Conservation (phyloP, 2,113 vertebrate genomes). For the Cyprinus carpio region DNA sequence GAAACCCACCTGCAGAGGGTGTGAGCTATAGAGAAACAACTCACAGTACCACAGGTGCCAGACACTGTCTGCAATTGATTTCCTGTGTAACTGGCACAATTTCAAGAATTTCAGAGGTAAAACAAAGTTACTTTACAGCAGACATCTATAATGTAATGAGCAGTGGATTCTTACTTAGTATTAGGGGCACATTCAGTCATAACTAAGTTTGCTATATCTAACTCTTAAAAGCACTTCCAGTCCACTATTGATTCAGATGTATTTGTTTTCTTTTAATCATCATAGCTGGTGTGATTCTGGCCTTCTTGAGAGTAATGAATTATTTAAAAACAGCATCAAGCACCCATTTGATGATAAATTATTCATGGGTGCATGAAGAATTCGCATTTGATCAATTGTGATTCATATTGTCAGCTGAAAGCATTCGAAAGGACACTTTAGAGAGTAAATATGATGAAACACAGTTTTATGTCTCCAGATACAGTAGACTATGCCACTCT, state of each 20-base stretch:
- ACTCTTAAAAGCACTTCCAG: conserved; percentile 23
- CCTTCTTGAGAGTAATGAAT: conserved; percentile 57
- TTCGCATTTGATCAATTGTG: conserved; percentile 60
- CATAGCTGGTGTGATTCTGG: conserved; percentile 49
- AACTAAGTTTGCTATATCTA: not conserved
- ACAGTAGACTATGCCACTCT: not conserved
- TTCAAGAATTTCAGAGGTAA: conserved; percentile 17
- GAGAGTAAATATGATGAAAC: conserved; percentile 53
- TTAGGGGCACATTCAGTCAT: not conserved
- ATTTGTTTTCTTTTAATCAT: conserved; percentile 59
- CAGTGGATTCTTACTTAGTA: not conserved
- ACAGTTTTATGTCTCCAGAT: conserved; percentile 25
- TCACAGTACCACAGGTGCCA: conserved; percentile 40
- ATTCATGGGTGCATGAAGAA: conserved; percentile 56
- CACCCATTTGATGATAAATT: conserved; percentile 59
- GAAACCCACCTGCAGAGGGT: conserved; percentile 33
- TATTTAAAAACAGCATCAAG: conserved; percentile 62
- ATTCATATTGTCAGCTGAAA: conserved; percentile 59
- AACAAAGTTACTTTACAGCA: conserved; percentile 16
- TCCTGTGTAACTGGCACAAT: conserved; percentile 28
- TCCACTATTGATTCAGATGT: conserved; percentile 48
- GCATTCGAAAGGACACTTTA: conserved; percentile 41
- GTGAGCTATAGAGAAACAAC: not conserved
- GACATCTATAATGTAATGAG: conserved; percentile 22
- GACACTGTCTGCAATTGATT: conserved; percentile 40